phyloP scores from a whole-genome alignment of 2,888 invertebrate species.

The Ophion slaviceki region DNA sequence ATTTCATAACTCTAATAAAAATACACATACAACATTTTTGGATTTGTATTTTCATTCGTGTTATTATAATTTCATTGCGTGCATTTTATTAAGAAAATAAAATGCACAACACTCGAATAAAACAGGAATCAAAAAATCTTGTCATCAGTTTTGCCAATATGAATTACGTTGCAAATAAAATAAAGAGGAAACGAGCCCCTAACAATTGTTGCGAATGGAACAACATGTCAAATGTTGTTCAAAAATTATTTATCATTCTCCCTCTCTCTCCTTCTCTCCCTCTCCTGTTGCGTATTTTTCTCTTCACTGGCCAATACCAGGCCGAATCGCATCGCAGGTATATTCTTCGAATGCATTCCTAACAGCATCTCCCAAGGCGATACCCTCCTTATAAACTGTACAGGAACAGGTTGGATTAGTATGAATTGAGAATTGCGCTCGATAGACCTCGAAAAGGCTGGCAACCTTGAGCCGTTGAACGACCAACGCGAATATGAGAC shows the following conservation, averaged over 20 bases:
- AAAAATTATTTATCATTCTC: not conserved
- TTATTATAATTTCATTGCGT: too few species aligned
- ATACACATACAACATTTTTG: too few species aligned
- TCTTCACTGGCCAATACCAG: constrained; percentile 18
- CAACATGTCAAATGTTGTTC: too few species aligned
- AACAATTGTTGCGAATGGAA: too few species aligned
- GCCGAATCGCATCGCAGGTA: not conserved
- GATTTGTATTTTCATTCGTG: too few species aligned
- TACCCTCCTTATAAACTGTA: constrained; percentile 12
- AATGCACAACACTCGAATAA: too few species aligned
- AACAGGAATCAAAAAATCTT: too few species aligned
- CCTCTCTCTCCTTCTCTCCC: not conserved
- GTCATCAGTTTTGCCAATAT: too few species aligned
- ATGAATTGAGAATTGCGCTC: constrained; percentile 37
- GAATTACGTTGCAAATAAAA: too few species aligned
- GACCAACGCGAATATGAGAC: constrained; percentile 50
- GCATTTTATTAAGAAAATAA: too few species aligned
- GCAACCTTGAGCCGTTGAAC: constrained; percentile 44
- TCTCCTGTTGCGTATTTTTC: not conserved
- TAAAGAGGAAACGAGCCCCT: too few species aligned
- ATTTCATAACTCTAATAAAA: too few species aligned
- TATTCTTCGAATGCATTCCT: constrained; percentile 38
- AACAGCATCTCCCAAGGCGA: constrained; percentile 29
- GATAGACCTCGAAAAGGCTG: constrained; percentile 39
- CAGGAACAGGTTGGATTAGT: constrained; percentile 52